Evolutionary conservation across 2,113 vertebrate species (phyloP), one percentile per base, ranked within the genome.

Genomic region (Clarias gariepinus): DNA sequence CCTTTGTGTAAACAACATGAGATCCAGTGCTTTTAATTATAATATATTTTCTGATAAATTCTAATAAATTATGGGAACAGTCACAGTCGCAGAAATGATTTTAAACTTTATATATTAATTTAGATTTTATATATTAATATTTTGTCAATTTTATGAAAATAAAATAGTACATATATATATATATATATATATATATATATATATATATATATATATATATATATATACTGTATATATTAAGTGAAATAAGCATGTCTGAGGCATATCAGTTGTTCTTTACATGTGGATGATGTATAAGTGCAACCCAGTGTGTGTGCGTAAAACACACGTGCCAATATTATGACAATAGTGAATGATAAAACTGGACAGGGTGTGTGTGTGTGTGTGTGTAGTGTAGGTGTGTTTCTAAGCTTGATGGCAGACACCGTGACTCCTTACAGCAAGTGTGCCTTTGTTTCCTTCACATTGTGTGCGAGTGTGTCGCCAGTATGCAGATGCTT

Each of bases 331-430:
- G 61, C 19, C 2, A 3, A 25, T 25, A 63, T 63, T 47, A 7
- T 47, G 47, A 47, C 47, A 47, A 47, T 47, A 9, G 19, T 63
- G 16, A 71, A 7, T 7, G 30, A 36, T 71, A 71, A 19, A 36
- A 36, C 28, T 69, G 68, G 11, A 82, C 66, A 78, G 16, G 19
- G 47, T n/a, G n/a, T n/a, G n/a, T n/a, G n/a, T n/a, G n/a, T n/a
- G 85, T n/a, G 60, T 30, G 76, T 85, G 64, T 74, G 88, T 80
- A 77, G 64, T 81, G 88, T 80, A 81, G 87, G 87, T 85, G 87
- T 85, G 87, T 71, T 33, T 78, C 21, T 52, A 2, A 63, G 84
- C 28, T 66, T n/a, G 58, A 41, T 36, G 52, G 82, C 77, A 88
- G 89, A 88, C 82, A 61, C 21, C 9, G 63, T 71, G 85, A 81